Base-by-base conservation (phyloP, 2,888 invertebrate genomes). In the Erebia palarica region DNA sequence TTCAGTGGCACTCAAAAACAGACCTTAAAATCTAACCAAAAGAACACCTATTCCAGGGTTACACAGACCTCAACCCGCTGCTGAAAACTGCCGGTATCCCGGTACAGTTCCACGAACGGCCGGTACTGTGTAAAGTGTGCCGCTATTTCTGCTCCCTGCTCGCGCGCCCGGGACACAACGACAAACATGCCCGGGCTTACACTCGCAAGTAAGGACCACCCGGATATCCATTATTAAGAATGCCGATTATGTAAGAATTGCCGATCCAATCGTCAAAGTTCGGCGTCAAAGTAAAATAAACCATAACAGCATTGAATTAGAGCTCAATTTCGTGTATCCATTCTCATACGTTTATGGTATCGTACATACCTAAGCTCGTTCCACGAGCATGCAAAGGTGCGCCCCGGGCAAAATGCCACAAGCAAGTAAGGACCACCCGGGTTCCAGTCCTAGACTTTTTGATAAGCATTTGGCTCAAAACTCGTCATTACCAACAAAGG, bases 111-210 rank as follows among this genome's bases (percentile, higher is more conserved):
- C 85, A 90, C 1, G 94, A 95, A 78, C 95, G 96, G 73, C 95
- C 96, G 0, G 96, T 96, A 66, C 95, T 97, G 59, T 97, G 97
- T 89, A 97, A 97, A 89, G 88, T 96, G 36, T 97, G 97, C 80
- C 95, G 96, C 71, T 96, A 96, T 86, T 97, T 96, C 88, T 96
- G 96, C 78, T 95, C 96, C 73, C 86, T 97, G 67, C 92, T 96
- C 72, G 93, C 96, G 79, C 96, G 96, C 73, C 95, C 94, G 2
- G 93, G 93, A 0, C 94, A 94, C 73, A 93, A 90, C 85, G 94
- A 87, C 81, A 85, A 81, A 7, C 96, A 96, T 81, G 95, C 94
- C 66, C 87, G 86, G 69, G 80, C 79, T 0, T 88, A 92, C 73
- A 76, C 84, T 1, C 81, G 86, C 76, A 91, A 91, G 92, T 92